Percentiles rank a stretch among this genome's conserved stretches.
Evolutionary conservation across 2,888 invertebrate genomes (phyloP).

Genomic region (Eristalinus sepulchralis): DNA sequence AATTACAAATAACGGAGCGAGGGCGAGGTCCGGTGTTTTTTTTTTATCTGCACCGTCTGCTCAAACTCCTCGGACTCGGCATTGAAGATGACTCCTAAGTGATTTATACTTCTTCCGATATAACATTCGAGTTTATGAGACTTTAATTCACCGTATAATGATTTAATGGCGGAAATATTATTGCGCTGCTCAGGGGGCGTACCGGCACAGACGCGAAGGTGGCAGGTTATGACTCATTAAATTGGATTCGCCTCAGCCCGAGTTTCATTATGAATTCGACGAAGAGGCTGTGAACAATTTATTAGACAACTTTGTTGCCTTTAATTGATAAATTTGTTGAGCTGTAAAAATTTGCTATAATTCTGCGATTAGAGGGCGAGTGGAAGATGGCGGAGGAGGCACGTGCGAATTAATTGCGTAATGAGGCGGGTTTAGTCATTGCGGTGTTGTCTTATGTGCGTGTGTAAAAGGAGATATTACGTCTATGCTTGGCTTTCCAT

Average conservation of each 20-base stretch:
- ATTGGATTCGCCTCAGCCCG: not conserved
- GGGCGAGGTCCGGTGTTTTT: not conserved
- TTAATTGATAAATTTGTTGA: constrained; percentile 29
- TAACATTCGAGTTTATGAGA: constrained; percentile 25
- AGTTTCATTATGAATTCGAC: constrained; percentile 3
- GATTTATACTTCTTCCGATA: constrained; percentile 35
- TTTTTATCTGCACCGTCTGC: not conserved
- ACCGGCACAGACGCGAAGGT: not conserved
- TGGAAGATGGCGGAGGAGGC: not conserved
- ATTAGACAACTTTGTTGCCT: constrained; percentile 15
- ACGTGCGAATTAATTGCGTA: not conserved
- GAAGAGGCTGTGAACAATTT: not conserved
- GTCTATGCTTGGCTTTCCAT: too few relatives aligned
- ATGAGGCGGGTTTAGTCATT: not conserved
- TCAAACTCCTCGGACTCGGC: not conserved
- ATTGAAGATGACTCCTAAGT: constrained; percentile 25
- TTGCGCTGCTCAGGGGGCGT: not conserved
- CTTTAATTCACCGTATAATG: constrained; percentile 33
- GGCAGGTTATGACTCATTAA: constrained; percentile 37
- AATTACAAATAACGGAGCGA: constrained; percentile 20
- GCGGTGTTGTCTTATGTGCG: not conserved
- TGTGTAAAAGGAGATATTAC: not conserved
- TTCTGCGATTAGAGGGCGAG: not conserved
- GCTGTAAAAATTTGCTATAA: constrained; percentile 12
- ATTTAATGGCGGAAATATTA: constrained; percentile 38